Conservation (phyloP, 30 jellyfish, hydroid and myxozoan species). For the Aurelia sp. region DNA sequence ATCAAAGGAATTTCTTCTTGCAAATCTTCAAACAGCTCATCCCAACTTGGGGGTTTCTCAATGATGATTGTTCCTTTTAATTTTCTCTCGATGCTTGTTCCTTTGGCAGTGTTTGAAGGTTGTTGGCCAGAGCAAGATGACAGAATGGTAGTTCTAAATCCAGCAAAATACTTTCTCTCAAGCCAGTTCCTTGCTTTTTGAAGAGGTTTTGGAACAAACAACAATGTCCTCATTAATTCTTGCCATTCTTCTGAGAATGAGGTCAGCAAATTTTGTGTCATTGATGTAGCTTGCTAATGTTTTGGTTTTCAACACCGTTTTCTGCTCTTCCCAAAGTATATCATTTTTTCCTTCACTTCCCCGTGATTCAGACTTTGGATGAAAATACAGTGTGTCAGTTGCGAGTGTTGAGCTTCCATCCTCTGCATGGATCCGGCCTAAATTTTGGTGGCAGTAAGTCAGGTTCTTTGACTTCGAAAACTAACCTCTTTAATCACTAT, state of each 20-base stretch:
- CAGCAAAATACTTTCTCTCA: conserved; percentile 1
- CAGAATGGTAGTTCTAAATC: background rate
- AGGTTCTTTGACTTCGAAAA: too few relatives aligned
- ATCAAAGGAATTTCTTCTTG: background rate
- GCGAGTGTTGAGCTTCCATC: too few relatives aligned
- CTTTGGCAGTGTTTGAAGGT: background rate
- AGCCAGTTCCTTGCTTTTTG: background rate
- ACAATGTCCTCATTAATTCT: background rate
- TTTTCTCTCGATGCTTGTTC: background rate
- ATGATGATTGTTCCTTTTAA: background rate
- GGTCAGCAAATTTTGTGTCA: background rate
- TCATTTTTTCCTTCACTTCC: too few relatives aligned
- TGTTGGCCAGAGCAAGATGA: background rate
- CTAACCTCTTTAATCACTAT: too few relatives aligned
- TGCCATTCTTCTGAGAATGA: conserved; percentile 9
- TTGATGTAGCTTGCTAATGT: too few relatives aligned
- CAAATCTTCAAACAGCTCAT: background rate
- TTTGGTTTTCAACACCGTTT: too few relatives aligned
- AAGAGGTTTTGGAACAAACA: background rate
- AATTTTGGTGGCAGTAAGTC: too few relatives aligned
- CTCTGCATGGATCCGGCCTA: too few relatives aligned
- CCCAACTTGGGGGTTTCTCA: background rate
- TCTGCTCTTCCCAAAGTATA: too few relatives aligned
- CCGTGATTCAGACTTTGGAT: too few relatives aligned
- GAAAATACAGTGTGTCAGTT: too few relatives aligned